Evolutionary conservation across 2,888 invertebrate species (phyloP).

Genomic region (Drosophila quinaria): DNA sequence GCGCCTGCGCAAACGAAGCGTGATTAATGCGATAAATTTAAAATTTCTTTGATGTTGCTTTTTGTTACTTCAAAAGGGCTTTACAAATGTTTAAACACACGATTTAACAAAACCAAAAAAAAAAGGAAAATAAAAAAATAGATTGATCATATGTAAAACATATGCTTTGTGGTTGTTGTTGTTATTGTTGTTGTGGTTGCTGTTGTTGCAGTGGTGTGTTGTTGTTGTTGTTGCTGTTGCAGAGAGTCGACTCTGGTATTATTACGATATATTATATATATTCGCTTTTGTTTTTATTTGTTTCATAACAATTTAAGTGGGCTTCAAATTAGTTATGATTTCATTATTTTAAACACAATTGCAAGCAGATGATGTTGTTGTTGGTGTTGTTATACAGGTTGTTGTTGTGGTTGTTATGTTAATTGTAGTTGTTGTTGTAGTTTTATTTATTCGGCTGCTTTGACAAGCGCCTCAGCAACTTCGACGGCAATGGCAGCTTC

Average conservation of each 20-base stretch:
- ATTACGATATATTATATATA: conserved; percentile 59
- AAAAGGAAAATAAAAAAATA: conserved; percentile 4
- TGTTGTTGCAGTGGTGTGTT: conserved; percentile 24
- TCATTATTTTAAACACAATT: conserved; percentile 64
- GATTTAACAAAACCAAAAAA: conserved; percentile 23
- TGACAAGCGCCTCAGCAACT: conserved; percentile 96
- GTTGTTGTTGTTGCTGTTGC: conserved; percentile 34
- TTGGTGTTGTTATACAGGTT: conserved; percentile 30
- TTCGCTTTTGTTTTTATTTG: conserved; percentile 71
- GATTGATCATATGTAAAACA: conserved; percentile 29
- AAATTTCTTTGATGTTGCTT: conserved; percentile 31
- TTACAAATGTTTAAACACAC: conserved; percentile 26
- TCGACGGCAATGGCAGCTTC: conserved; percentile 97
- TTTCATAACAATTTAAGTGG: conserved; percentile 66
- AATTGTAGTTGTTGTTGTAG: conserved; percentile 15
- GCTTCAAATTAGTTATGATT: conserved; percentile 56
- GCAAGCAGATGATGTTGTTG: conserved; percentile 40
- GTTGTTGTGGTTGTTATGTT: conserved; percentile 28
- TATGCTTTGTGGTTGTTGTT: conserved; percentile 9
- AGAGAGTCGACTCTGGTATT: conserved; percentile 35
- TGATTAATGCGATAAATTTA: conserved; percentile 31
- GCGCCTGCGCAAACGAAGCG: too few species aligned
- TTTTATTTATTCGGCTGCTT: conserved; percentile 89
- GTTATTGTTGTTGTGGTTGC: conserved; percentile 1
- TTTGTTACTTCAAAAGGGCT: conserved; percentile 2